Evolutionary conservation across 2,113 vertebrate species (phyloP).

Genomic region (Hiodon alosoides): DNA sequence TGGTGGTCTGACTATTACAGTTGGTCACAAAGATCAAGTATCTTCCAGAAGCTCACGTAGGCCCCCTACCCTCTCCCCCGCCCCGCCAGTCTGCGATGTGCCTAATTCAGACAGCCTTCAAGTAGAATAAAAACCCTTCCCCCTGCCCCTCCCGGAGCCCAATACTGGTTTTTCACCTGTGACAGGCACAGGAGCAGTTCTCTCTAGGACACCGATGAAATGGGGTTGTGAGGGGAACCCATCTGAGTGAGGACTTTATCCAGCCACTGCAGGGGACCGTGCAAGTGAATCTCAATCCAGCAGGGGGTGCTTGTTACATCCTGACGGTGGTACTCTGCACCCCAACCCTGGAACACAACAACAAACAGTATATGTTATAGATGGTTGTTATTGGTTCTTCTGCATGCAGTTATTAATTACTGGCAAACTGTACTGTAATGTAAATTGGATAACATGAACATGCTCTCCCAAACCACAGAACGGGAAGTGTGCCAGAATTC

Average conservation of each 20-base stretch:
- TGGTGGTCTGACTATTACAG: constrained; percentile 73
- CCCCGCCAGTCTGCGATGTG: constrained; percentile 63
- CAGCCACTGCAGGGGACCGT: constrained; percentile 96
- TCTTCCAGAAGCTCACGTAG: constrained; percentile 75
- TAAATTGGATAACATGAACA: neutral
- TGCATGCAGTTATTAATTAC: neutral
- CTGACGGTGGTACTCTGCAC: constrained; percentile 97
- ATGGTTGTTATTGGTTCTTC: constrained; percentile 1
- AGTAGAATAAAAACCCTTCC: constrained; percentile 62
- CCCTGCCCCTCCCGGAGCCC: constrained; percentile 11
- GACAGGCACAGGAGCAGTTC: constrained; percentile 36
- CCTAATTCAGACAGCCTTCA: constrained; percentile 85
- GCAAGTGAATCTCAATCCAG: constrained; percentile 98
- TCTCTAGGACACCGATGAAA: constrained; percentile 92
- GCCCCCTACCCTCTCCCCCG: constrained; percentile 32
- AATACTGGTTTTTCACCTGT: constrained; percentile 21
- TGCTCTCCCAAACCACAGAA: neutral
- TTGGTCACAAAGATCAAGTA: constrained; percentile 96
- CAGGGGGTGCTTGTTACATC: constrained; percentile 98
- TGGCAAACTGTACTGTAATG: neutral
- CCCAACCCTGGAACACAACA: constrained; percentile 82
- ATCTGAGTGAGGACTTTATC: constrained; percentile 99
- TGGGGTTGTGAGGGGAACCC: constrained; percentile 96
- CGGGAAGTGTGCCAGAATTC: too few relatives aligned
- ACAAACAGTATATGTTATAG: constrained; percentile 9